Evolutionary conservation across 2,888 invertebrate species (phyloP).

Genomic region (Tachina grossa): DNA sequence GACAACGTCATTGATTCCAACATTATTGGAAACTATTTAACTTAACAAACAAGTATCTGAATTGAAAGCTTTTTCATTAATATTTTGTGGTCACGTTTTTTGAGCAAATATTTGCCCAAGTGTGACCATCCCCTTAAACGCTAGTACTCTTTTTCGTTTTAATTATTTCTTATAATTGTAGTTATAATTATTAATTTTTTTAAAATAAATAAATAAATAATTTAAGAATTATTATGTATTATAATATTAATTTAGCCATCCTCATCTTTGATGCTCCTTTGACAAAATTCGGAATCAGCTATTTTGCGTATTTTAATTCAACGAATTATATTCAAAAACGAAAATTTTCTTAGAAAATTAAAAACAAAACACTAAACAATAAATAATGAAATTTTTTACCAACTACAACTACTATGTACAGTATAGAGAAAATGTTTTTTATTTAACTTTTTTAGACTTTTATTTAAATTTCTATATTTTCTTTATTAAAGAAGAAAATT

Average conservation of each 20-base stretch:
- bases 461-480: conserved; percentile 26
- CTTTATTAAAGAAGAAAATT: conserved; percentile 32
- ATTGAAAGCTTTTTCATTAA: no score
- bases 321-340: conserved; percentile 46
- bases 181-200: no score
- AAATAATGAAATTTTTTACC: conserved; percentile 32
- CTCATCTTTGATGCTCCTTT: conserved; percentile 54
- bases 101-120: no score
- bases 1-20: no score
- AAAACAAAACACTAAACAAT: conserved; percentile 27
- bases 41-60: no score
- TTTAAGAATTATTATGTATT: no score
- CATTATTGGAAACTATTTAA: no score
- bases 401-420: conserved; percentile 59
- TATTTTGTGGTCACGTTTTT: no score
- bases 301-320: conserved; percentile 33
- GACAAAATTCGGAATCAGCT: conserved; percentile 8
- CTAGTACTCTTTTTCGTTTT: no score
- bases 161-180: no score
- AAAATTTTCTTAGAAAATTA: conserved; percentile 56
- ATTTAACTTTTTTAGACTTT: conserved; percentile 44
- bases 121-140: no score
- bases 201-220: no score
- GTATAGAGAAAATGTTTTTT: conserved; percentile 47
- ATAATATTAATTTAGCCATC: background rate